A percentile compares a stretch with the other conserved stretches of the same genome.
Conservation (phyloP, 30 jellyfish, hydroid and myxozoan species). For the Chironex yamaguchii region DNA sequence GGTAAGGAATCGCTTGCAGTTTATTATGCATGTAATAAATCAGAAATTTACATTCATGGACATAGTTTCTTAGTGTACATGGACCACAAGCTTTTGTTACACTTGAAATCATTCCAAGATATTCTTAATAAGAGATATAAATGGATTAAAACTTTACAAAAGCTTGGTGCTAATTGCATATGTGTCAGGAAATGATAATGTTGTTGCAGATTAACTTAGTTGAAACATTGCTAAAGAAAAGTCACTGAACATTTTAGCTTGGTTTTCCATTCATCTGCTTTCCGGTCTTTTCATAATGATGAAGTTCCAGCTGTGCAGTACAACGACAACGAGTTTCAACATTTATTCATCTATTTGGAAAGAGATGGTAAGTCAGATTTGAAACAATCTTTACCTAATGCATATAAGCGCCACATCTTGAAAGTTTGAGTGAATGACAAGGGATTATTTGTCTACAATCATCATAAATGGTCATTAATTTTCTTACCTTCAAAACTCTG, state of each 20-base stretch:
- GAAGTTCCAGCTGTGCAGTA: background rate
- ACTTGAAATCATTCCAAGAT: background rate
- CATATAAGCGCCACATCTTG: background rate
- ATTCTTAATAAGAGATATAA: background rate
- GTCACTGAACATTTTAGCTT: background rate
- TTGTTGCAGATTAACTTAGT: background rate
- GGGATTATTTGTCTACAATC: background rate
- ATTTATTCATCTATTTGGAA: too few species aligned
- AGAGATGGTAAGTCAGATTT: background rate
- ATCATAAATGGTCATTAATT: background rate
- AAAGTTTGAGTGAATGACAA: background rate
- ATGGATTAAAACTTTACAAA: background rate
- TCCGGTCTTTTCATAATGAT: background rate
- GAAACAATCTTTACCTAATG: background rate
- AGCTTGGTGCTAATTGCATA: background rate
- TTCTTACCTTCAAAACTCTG: background rate
- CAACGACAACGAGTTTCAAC: background rate
- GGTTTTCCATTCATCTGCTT: background rate
- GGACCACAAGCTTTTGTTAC: constrained; percentile 10
- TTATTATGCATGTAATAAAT: background rate
- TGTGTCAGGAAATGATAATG: constrained; percentile 12
- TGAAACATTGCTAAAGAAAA: too few species aligned
- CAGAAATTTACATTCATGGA: background rate
- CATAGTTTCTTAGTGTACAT: background rate
- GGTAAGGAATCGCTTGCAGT: constrained; percentile 1